These are phyloP conservation scores for Eudyptes chrysolophus DNA, from an alignment of 2,113 vertebrate genomes.

Conservation along the genomic window DNA sequence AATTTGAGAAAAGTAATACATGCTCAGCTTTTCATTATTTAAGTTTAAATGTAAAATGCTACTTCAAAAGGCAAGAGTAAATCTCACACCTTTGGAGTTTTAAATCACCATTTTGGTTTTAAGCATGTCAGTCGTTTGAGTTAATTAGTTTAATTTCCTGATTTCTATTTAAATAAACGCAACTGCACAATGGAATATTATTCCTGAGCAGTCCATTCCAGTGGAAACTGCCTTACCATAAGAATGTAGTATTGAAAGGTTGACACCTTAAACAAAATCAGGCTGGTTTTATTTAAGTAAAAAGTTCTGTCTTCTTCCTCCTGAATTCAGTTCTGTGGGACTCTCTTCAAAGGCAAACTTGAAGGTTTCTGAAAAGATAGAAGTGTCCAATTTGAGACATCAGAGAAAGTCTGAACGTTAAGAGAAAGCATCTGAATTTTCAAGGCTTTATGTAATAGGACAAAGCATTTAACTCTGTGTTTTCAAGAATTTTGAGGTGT, in stretches of 20 bases:
- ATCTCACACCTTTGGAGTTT: conserved; percentile 61
- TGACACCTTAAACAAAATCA: not conserved
- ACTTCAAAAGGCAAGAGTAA: conserved; percentile 58
- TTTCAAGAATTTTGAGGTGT: not conserved
- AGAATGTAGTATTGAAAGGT: not conserved
- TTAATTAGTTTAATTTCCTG: not conserved
- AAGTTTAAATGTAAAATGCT: conserved; percentile 60
- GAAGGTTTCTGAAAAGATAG: not conserved
- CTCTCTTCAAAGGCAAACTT: not conserved
- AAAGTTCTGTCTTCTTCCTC: not conserved
- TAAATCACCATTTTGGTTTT: conserved; percentile 53
- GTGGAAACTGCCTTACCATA: not conserved
- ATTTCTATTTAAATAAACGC: not conserved
- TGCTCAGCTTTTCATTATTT: conserved; percentile 68
- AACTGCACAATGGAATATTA: not conserved
- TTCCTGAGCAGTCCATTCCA: not conserved
- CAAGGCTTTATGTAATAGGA: not conserved
- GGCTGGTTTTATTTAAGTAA: not conserved
- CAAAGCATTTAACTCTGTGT: not conserved
- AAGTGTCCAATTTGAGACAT: not conserved
- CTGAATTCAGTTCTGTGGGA: not conserved
- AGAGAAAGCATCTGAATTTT: not conserved
- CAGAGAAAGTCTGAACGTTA: not conserved
- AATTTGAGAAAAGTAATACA: conserved; percentile 55
- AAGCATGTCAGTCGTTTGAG: conserved; percentile 22